These are phyloP conservation scores for Sycophila texana DNA, from an alignment of 2,888 invertebrate species.

Conservation along the genomic window DNA sequence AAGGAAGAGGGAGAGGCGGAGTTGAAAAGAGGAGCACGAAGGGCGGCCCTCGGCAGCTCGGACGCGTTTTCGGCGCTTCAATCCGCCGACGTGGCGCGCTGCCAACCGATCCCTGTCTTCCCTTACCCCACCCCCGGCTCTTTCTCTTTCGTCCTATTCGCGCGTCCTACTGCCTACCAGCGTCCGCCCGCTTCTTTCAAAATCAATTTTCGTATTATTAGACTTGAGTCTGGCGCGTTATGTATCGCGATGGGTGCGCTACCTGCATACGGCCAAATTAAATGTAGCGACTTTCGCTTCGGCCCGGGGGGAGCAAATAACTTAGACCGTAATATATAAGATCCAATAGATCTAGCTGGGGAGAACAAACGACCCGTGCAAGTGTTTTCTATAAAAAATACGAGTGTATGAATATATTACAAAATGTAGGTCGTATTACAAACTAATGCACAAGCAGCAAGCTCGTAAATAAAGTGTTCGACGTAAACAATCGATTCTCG, in stretches of 20 bases:
- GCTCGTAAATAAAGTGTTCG: not conserved
- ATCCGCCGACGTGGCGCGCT: constrained; percentile 50
- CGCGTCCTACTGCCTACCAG: not conserved
- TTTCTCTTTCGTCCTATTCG: not conserved
- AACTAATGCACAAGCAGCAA: not conserved
- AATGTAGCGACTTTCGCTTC: not conserved
- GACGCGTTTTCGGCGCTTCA: not conserved
- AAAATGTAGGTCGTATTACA: no score
- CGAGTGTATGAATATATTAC: no score
- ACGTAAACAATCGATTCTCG: constrained; percentile 44
- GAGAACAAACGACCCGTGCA: no score
- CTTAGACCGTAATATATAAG: no score
- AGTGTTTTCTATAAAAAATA: no score
- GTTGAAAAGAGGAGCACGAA: constrained; percentile 34
- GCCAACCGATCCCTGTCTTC: constrained; percentile 51
- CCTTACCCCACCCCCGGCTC: not conserved
- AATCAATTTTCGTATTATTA: constrained; percentile 48
- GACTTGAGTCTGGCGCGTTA: not conserved
- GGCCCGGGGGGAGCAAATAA: not conserved
- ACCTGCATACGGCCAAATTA: not conserved
- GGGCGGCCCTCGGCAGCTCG: constrained; percentile 22
- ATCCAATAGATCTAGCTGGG: no score
- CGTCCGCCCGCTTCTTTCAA: not conserved
- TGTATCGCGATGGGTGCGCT: not conserved
- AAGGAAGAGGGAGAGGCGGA: constrained; percentile 43